These are phyloP conservation scores for Nemopilema nomurai DNA, from an alignment of 30 jellyfish, hydroid and myxozoan genomes.

Conservation along the genomic window DNA sequence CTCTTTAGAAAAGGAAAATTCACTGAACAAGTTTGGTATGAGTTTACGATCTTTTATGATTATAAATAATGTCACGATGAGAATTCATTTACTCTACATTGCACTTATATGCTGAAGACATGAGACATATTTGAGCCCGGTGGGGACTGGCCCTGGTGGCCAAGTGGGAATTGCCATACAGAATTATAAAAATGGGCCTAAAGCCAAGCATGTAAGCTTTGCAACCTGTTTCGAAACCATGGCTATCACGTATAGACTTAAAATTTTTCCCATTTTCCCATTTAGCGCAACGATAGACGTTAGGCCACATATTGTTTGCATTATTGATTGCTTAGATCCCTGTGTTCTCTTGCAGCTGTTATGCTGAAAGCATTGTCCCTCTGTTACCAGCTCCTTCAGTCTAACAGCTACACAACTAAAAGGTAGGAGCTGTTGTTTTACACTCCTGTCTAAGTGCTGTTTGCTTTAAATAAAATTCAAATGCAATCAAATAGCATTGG, in stretches of 20 bases:
- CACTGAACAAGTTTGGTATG: constrained; percentile 57
- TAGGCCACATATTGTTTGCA: no score
- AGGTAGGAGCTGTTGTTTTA: constrained; percentile 23
- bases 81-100: no score
- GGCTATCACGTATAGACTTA: no score
- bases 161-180: not conserved
- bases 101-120: no score
- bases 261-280: no score
- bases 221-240: no score
- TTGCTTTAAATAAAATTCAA: not conserved
- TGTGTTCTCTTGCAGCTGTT: constrained; percentile 52
- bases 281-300: no score
- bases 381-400: constrained; percentile 73
- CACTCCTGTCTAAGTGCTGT: not conserved
- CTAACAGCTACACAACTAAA: constrained; percentile 79
- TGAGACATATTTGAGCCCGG: no score
- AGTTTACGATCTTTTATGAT: not conserved
- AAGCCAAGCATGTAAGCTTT: no score
- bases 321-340: no score
- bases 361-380: constrained; percentile 74
- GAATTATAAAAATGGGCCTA: no score
- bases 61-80: not conserved
- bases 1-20: constrained; percentile 52
- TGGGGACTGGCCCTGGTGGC: no score
- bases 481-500: not conserved